Conservation (phyloP, 2,888 invertebrate genomes). For the Abrostola triplasia region DNA sequence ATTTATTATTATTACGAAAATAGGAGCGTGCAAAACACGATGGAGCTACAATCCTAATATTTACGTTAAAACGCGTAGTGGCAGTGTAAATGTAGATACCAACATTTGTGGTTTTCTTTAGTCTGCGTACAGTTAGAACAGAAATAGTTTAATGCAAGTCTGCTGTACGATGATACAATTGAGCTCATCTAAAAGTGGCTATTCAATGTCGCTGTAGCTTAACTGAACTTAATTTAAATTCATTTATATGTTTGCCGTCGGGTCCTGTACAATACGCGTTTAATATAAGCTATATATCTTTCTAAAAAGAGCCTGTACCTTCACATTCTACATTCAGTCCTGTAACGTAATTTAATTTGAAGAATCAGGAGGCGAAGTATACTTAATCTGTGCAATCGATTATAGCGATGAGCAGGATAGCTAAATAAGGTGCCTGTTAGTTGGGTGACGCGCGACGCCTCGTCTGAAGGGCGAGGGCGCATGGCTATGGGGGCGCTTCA, state of each 20-base stretch:
- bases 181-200: background rate
- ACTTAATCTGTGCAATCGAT: constrained; percentile 19
- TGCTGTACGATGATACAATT: constrained; percentile 4
- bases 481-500: constrained; percentile 60
- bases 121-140: constrained; percentile 7
- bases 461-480: constrained; percentile 68
- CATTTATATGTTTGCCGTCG: too few species aligned
- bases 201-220: too few species aligned
- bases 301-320: background rate
- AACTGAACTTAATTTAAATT: too few species aligned
- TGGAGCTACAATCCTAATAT: constrained; percentile 51
- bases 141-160: constrained; percentile 28
- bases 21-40: constrained; percentile 42
- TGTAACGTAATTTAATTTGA: background rate
- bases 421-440: constrained; percentile 18
- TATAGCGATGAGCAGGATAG: constrained; percentile 16
- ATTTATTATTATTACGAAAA: constrained; percentile 51
- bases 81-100: constrained; percentile 34
- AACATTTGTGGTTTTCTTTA: constrained; percentile 20
- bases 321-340: background rate
- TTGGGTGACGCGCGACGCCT: constrained; percentile 65
- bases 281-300: background rate
- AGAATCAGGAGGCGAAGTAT: constrained; percentile 8
- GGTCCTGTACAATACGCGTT: background rate
- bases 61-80: constrained; percentile 49